Evolutionary conservation across 2,888 invertebrate genomes (phyloP).

Genomic region (Drosophila limbata): DNA sequence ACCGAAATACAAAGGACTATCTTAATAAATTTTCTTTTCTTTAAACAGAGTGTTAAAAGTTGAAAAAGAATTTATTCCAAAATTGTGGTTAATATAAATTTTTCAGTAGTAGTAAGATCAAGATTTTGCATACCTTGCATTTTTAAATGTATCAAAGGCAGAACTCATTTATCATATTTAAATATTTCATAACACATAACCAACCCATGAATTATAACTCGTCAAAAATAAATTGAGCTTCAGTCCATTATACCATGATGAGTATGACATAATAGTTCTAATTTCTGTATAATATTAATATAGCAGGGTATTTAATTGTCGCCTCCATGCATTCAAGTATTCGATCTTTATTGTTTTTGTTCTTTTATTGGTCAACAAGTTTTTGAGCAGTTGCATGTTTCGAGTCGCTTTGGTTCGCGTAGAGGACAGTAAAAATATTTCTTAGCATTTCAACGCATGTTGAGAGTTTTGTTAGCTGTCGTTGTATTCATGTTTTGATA

Average conservation of each 20-base stretch:
- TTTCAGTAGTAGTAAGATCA: not conserved
- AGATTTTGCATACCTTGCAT: not conserved
- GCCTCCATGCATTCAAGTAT: accelerated
- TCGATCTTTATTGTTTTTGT: conserved; percentile 6
- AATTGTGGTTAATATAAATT: not conserved
- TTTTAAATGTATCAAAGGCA: too few species aligned
- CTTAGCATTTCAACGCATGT: conserved; percentile 80
- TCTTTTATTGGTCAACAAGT: conserved; percentile 43
- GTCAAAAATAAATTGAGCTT: too few species aligned
- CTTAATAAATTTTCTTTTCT: not conserved
- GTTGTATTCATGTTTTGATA: conserved; percentile 83
- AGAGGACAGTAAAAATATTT: conserved; percentile 67
- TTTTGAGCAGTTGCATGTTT: conserved; percentile 65
- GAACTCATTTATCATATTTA: too few species aligned
- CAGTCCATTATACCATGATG: too few species aligned
- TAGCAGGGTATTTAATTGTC: conserved; percentile 25
- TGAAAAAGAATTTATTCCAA: not conserved
- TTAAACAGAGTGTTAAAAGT: not conserved
- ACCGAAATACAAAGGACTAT: not conserved
- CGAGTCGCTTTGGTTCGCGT: conserved; percentile 17
- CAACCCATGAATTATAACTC: too few species aligned
- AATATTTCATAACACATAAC: too few species aligned
- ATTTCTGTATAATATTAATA: not conserved
- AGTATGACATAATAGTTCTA: not conserved
- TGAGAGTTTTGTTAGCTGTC: conserved; percentile 83